These are phyloP conservation scores for Megalops atlanticus DNA, from an alignment of 2,113 vertebrate species.

Conservation along the genomic window DNA sequence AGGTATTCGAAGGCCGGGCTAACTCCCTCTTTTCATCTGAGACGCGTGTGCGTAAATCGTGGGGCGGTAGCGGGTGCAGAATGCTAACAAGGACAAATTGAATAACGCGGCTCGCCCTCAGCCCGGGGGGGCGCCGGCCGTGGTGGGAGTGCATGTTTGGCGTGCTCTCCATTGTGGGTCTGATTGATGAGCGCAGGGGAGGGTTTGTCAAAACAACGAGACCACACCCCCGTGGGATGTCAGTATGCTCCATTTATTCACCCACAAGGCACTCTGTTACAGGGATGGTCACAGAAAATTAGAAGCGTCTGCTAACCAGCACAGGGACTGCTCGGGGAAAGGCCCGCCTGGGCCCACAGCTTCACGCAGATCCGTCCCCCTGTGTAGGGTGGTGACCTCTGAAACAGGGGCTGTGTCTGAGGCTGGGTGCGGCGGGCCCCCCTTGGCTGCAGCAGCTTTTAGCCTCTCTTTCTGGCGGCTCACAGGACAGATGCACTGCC, in stretches of 20 bases:
- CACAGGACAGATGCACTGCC: conserved; percentile 95
- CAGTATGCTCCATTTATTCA: conserved; percentile 92
- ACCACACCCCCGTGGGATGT: conserved; percentile 87
- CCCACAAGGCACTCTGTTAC: conserved; percentile 76
- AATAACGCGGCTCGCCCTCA: conserved; percentile 76
- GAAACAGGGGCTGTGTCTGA: conserved; percentile 81
- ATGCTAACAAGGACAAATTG: conserved; percentile 86
- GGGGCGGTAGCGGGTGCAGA: conserved; percentile 77
- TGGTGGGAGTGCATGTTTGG: conserved; percentile 80
- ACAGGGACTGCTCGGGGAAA: neutral
- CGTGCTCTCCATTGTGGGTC: conserved; percentile 74
- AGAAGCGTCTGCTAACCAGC: conserved; percentile 80
- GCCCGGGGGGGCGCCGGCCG: conserved; percentile 69
- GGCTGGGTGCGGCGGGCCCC: conserved; percentile 74
- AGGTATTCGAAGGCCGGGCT: conserved; percentile 87
- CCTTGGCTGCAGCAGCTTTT: conserved; percentile 95
- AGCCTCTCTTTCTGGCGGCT: conserved; percentile 89
- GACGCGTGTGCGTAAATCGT: conserved; percentile 92
- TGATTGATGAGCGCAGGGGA: conserved; percentile 95
- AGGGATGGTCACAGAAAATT: conserved; percentile 80
- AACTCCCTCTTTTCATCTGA: conserved; percentile 91
- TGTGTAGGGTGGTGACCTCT: conserved; percentile 80
- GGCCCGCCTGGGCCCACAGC: neutral
- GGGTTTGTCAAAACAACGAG: conserved; percentile 94
- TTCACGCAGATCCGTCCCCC: conserved; percentile 77